Base-by-base conservation (phyloP, 64 coral and sea anemone species). In the Stichodactyla mertensii region DNA sequence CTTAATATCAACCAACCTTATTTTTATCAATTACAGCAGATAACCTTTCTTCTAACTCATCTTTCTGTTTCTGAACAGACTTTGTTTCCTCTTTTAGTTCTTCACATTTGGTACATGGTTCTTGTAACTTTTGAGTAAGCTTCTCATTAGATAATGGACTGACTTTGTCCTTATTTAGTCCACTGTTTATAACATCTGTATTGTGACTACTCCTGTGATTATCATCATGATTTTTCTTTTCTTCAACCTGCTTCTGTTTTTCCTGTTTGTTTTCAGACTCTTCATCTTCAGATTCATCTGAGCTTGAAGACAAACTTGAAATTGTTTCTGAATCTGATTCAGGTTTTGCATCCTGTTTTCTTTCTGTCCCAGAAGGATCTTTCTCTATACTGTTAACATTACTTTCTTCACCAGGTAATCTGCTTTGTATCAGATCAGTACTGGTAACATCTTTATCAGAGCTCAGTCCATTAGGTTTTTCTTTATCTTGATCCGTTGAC, bases 211-310 rank as follows among this genome's bases (percentile, higher is more conserved):
- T 70, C 1, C 66, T 22, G 19, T 70, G 8, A 58, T 58, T 1
- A 24, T 24, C 9, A 24, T 24, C n/a, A 26, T 70, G 66, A 24
- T 10, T 70, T 6, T 7, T 24, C 2, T 23, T 74, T 74, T 36
- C 69, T 11, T 74, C 12, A 31, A 13, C 69, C 27, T 74, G 69
- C 12, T 2, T 74, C 27, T 27, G 69, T 2, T 31, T 74, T 28
- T 31, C 11, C 22, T 74, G 69, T 23, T 28, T 12, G 8, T 28
- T 36, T 11, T 36, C 10, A 13, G 2, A 27, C 69, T 74, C 69
- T 14, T 74, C 24, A 74, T 74, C 69, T 23, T 74, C 69, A 74
- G 69, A 74, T 74, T 74, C 69, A 28, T 74, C 69, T 13, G 69
- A 74, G 9, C 9, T 74, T 74, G 69, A 74, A 11, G 69, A 74